A percentile compares a stretch with the other conserved stretches of the same genome.
These are phyloP conservation scores for Galeopsomyia nigrocyanea DNA, from an alignment of 2,888 invertebrate genomes.

Conservation along the genomic window DNA sequence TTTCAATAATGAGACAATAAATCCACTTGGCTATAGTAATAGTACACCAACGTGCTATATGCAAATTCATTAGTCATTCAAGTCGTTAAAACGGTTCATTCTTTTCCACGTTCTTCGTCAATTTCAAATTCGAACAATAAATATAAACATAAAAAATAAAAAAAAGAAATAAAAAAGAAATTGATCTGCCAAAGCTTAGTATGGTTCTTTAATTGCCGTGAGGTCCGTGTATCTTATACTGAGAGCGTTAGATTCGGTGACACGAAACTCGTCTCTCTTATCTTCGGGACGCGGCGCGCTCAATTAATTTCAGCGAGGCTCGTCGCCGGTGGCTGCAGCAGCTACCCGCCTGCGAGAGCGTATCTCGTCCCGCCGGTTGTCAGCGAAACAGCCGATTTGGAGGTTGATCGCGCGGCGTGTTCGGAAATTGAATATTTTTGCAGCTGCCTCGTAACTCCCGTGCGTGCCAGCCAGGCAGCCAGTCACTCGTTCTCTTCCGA, in stretches of 20 bases:
- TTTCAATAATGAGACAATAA: constrained; percentile 37
- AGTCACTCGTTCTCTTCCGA: constrained; percentile 35
- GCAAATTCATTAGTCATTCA: too few species aligned
- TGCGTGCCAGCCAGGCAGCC: not conserved
- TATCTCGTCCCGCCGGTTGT: constrained; percentile 1
- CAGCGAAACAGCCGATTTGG: constrained; percentile 43
- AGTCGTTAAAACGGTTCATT: too few species aligned
- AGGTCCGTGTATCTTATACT: too few species aligned
- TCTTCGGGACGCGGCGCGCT: not conserved
- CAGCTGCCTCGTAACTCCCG: constrained; percentile 42
- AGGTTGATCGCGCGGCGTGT: constrained; percentile 39
- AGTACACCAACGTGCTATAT: too few species aligned
- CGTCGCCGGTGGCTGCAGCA: not conserved
- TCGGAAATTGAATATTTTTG: constrained; percentile 49
- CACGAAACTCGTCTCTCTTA: not conserved
- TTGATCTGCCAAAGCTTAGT: too few species aligned
- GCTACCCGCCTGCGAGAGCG: not conserved
- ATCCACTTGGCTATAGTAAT: constrained; percentile 3
- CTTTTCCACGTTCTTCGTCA: too few species aligned
- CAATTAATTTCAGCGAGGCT: constrained; percentile 29
- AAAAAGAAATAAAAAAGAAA: too few species aligned
- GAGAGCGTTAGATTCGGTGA: too few species aligned
- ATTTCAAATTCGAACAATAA: too few species aligned
- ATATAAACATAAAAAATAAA: too few species aligned
- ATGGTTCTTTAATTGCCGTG: too few species aligned